Evolutionary conservation across 64 coral and sea anemone species (phyloP), one percentile per base, ranked within the genome.

Genomic region (Actinia equina): DNA sequence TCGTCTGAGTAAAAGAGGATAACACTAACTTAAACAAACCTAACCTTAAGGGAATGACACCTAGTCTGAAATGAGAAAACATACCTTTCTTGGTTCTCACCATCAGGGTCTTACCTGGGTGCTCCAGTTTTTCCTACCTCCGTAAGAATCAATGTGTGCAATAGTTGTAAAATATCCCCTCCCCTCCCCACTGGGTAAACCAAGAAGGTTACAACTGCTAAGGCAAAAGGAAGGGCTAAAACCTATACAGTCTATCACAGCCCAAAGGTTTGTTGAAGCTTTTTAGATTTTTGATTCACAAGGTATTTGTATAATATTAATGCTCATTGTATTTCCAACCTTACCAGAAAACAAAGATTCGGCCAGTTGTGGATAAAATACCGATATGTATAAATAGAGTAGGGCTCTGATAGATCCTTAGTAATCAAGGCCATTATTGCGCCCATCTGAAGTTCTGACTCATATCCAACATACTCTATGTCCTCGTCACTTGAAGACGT

Each of bases 311-410:
- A 57, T 57, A 57, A 57, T 65, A 65, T 23, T 23, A 74, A 41
- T 74, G 2, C 27, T 41, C 13, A 27, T 14, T 13, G 13, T 2
- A 74, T 74, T 30, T 52, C 61, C 60, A 57, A 84, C 77, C 97
- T 95, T 86, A 99, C 97, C 93, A 99, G 85, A 88, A 99, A 99
- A 43, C 93, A 99, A 9, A 99, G 82, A 59, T 89, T 95, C 6
- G 97, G 97, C 97, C 97, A 99, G 83, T 99, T 99, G 61, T 99
- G 97, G 37, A 99, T 99, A 70, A 99, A 99, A 88, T 99, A 99
- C 43, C 97, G 93, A 79, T 99, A 99, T 2, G 97, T 99, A 84
- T 99, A 99, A 60, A 99, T 92, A 2, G 97, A 99, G 44, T 99
- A 99, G 6, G 97, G 97, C 84, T 99, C 97, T 5, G 97, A 99